These are phyloP conservation scores for Psilopogon haemacephalus DNA, from an alignment of 2,113 vertebrate species.

Conservation along the genomic window DNA sequence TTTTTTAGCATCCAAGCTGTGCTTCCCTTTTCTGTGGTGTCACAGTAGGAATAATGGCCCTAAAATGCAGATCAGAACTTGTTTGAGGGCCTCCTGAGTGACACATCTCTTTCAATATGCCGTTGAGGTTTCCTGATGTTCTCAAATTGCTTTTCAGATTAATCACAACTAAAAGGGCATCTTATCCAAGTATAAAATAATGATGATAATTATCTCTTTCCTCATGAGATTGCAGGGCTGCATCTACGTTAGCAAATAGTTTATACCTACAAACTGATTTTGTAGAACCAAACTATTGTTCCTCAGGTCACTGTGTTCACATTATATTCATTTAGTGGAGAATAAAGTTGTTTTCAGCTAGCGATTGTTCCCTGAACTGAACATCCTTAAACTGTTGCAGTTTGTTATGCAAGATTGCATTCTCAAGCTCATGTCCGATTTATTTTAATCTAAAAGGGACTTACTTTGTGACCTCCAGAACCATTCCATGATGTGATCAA, in stretches of 20 bases:
- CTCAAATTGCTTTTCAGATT: constrained; percentile 38
- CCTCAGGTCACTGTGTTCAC: not conserved
- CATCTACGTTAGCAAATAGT: not conserved
- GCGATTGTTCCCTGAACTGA: not conserved
- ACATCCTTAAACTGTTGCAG: not conserved
- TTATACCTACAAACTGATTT: not conserved
- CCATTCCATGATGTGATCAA: not conserved
- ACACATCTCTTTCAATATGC: not conserved
- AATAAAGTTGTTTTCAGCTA: not conserved
- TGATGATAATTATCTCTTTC: not conserved
- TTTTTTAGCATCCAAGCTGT: not conserved
- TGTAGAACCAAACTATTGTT: not conserved
- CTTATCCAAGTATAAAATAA: not conserved
- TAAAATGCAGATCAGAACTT: constrained; percentile 13
- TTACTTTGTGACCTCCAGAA: not conserved
- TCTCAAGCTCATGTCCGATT: not conserved
- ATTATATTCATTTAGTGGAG: not conserved
- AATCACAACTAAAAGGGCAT: not conserved
- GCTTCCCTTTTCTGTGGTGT: constrained; percentile 3
- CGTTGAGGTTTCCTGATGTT: not conserved
- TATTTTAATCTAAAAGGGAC: not conserved
- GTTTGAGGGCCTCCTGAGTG: not conserved
- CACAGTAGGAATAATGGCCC: constrained; percentile 1
- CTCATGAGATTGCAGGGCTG: not conserved
- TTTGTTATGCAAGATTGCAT: not conserved